Evolutionary conservation across 2,113 vertebrate species (phyloP), one percentile per base, ranked within the genome.

Genomic region (Ploceus nigricollis): DNA sequence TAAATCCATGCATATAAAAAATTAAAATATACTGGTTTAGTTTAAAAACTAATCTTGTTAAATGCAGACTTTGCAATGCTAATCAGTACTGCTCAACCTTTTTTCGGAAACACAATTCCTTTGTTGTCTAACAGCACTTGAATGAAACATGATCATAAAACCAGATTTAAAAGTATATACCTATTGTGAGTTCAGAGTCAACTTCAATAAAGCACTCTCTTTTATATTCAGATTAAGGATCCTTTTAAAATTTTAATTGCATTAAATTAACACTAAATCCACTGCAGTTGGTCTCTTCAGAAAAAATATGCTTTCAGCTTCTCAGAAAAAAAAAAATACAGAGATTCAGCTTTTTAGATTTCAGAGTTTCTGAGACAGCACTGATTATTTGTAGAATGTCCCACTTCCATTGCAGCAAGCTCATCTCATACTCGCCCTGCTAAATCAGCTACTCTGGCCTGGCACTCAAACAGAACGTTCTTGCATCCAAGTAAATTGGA

Each of bases 71-170:
- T 96, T 96, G 89, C 72, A 72, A 82, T 92, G 96, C 94, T 97
- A 97, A 97, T 96, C 88, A 96, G 85, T 53, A n/a, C 82, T 90
- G 85, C 63, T 91, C 88, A 93, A 81, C 64, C 79, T 78, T 90
- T 95, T 90, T 94, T 91, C 91, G 81, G 96, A 91, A 96, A 97
- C 93, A 96, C 84, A 97, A 97, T 96, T 95, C 87, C 92, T 97
- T 96, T 97, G 91, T 97, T 96, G 94, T 95, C 94, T 91, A 97
- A 97, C 86, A 95, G 95, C 87, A 93, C 90, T 95, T 91, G 86
- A 95, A 94, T 80, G 96, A 97, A 97, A 97, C 89, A 92, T 45
- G 95, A 97, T 97, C 97, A 97, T 96, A 97, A 97, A 97, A 93
- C 75, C 93, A 91, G 91, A 97, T 96, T 98, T 96, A 96, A 96